Conservation (phyloP, 2,113 vertebrate species). For the Chamaetylas fuelleborni region DNA sequence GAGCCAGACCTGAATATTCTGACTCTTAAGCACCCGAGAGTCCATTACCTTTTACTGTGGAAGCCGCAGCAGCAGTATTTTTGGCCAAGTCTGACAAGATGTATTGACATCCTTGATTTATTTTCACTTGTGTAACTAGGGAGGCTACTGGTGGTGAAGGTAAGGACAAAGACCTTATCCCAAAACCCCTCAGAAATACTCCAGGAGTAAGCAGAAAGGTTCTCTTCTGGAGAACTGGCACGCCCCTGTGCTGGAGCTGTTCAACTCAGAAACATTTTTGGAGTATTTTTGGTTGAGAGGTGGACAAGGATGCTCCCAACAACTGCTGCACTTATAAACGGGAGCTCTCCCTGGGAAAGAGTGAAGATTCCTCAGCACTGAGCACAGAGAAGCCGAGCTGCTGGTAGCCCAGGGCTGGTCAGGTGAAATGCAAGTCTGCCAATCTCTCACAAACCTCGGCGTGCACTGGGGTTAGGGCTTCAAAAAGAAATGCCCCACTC, state of each 20-base stretch:
- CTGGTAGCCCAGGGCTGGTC: accelerated
- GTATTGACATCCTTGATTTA: not conserved
- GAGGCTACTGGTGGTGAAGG: not conserved
- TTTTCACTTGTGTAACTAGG: not conserved
- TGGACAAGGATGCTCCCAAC: not conserved
- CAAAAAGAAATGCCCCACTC: accelerated
- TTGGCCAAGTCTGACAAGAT: too few relatives aligned
- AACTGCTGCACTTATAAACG: not conserved
- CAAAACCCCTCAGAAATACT: not conserved
- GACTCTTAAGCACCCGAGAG: not conserved
- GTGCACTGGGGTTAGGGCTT: accelerated
- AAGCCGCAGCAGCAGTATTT: not conserved
- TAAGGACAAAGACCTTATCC: not conserved
- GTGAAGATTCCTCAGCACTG: not conserved
- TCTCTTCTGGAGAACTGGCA: not conserved
- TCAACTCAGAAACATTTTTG: not conserved
- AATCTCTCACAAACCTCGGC: accelerated
- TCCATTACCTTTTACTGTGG: not conserved
- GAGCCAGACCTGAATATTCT: not conserved
- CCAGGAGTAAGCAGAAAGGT: not conserved
- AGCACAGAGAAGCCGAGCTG: accelerated
- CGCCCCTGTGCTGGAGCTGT: accelerated
- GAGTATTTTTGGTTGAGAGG: accelerated
- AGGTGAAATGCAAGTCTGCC: accelerated
- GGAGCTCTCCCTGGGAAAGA: not conserved